phyloP scores from a whole-genome alignment of 2,113 vertebrate genomes.

The Ailurus styani region DNA sequence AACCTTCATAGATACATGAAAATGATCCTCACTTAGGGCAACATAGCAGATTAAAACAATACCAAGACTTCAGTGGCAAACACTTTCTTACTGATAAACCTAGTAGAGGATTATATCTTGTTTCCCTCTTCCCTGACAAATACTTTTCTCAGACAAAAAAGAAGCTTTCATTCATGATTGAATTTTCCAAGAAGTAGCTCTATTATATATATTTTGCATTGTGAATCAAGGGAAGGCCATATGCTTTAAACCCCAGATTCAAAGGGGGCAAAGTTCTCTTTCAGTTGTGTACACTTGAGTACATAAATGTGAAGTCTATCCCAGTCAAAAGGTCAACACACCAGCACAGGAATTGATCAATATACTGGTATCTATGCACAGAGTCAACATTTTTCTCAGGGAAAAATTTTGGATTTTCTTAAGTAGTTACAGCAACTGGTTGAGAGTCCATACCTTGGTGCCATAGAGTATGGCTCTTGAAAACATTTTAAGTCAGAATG shows the following conservation, averaged over 20 bases:
- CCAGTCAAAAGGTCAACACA: not conserved
- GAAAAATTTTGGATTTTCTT: slow-evolving; percentile 10
- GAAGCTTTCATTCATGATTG: not conserved
- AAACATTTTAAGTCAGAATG: not conserved
- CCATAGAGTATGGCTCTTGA: not conserved
- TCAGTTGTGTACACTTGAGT: not conserved
- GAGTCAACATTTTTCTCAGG: not conserved
- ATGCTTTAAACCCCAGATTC: not conserved
- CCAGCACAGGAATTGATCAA: not conserved
- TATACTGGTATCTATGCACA: not conserved
- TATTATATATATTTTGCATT: not conserved
- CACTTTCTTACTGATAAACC: not conserved
- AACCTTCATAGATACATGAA: not conserved
- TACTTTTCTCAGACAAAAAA: not conserved
- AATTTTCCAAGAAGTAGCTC: not conserved
- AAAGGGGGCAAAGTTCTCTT: not conserved
- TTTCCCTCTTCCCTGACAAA: not conserved
- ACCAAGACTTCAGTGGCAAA: not conserved
- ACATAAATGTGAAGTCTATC: not conserved
- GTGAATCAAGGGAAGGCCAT: not conserved
- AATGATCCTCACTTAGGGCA: not conserved
- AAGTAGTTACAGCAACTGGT: not conserved
- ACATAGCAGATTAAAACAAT: not conserved
- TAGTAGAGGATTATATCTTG: not conserved
- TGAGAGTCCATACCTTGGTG: not conserved